Base-by-base conservation (phyloP, 2,113 vertebrate species). In the Labrus mixtus region DNA sequence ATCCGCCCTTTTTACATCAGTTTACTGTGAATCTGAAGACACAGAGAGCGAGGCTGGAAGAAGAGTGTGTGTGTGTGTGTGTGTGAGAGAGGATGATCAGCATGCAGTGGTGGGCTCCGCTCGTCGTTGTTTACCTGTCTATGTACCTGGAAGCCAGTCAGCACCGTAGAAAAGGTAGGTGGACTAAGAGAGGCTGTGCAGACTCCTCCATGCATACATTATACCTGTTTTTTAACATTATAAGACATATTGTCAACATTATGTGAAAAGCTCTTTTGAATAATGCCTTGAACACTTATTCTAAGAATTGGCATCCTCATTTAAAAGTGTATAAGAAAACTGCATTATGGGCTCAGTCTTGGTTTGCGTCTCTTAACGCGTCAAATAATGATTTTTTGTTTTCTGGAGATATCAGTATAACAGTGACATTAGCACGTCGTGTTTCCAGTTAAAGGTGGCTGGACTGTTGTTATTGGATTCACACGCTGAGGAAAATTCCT, bases 131-230 rank as follows among this genome's bases (percentile, higher is more conserved):
- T 55, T 79, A 85, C 85, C 88, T 90, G 74, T 73, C 79, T 70
- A 22, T 86, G 57, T 61, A 79, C 69, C 76, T 70, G 68, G 82
- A 87, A 22, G 81, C 89, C 33, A 3, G 83, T 60, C 90, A 81
- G 72, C 90, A 88, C 69, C 84, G 85, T 74, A 88, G 91, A 61
- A 93, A 46, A 94, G 92, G 93, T 94, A 93, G 70, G 90, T 65
- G 51, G 46, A 19, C 46, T 48, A 3, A 15, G 15, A 48, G 46
- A 48, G 46, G 17, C 33, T 33, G 8, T n/a, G 46, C 45, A 20
- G 23, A 41, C 33, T 10, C 33, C 55, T 60, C n/a, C 39, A 41
- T n/a, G 15, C 17, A 33, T 1, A 7, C 33, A 15, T 43, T 25
- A 54, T 13, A 23, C 17, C 39, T 45, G 4, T 8, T 3, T 55